phyloP scores from a whole-genome alignment of 2,888 invertebrate species.

The Diogma glabrata region DNA sequence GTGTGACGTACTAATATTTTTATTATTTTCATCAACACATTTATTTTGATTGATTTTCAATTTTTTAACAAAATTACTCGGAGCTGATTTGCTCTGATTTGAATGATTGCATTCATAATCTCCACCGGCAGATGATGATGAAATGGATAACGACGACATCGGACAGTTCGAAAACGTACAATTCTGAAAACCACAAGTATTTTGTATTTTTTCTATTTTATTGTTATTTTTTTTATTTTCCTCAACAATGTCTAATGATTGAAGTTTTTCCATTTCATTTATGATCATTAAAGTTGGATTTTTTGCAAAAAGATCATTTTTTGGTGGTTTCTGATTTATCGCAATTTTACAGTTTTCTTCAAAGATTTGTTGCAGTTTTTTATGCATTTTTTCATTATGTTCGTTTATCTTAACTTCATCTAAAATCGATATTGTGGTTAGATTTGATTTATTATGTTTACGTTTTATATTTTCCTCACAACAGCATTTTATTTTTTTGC shows the following conservation, averaged over 20 bases:
- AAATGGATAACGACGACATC: constrained; percentile 18
- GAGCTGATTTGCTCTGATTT: too few relatives aligned
- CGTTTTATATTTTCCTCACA: not conserved
- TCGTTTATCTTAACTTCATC: constrained; percentile 16
- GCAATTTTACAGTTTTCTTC: too few relatives aligned
- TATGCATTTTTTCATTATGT: constrained; percentile 23
- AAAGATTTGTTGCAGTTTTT: constrained; percentile 24
- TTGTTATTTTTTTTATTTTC: not conserved
- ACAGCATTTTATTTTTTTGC: too few relatives aligned
- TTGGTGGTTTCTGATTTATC: not conserved
- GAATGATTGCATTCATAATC: too few relatives aligned
- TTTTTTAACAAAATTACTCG: too few relatives aligned
- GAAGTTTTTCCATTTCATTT: constrained; percentile 8
- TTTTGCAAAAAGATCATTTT: constrained; percentile 1
- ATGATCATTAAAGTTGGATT: constrained; percentile 5
- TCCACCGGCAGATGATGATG: constrained; percentile 9
- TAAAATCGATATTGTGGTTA: constrained; percentile 11
- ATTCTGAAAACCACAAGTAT: constrained; percentile 29
- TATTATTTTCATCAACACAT: too few relatives aligned
- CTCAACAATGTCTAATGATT: constrained; percentile 1
- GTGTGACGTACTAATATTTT: too few relatives aligned
- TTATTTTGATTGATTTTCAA: too few relatives aligned
- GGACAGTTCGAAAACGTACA: constrained; percentile 27
- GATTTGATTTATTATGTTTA: constrained; percentile 18
- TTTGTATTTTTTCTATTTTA: constrained; percentile 11